Evolutionary conservation across 2,797 vertebrate genomes (phyloP).

Genomic region (Staurois parvus): DNA sequence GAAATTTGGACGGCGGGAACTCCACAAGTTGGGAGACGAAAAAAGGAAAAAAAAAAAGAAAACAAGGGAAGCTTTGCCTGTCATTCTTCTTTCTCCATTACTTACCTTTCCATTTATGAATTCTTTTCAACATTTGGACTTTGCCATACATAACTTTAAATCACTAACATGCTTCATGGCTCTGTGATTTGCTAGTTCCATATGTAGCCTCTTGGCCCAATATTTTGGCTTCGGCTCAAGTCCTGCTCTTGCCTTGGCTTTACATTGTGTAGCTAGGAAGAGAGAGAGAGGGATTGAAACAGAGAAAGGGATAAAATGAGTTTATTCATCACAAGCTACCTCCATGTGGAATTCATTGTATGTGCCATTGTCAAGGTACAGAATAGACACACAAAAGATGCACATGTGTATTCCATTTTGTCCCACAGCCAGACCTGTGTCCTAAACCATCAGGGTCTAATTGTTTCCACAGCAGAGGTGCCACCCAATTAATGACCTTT

Average conservation of each 20-base stretch:
- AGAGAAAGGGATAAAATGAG: slow-evolving; percentile 53
- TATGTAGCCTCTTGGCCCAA: slow-evolving; percentile 81
- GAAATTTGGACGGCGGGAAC: slow-evolving; percentile 43
- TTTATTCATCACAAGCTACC: slow-evolving; percentile 56
- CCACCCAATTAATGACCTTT: slow-evolving; percentile 4
- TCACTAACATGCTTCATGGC: slow-evolving; percentile 81
- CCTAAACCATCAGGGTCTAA: slow-evolving; percentile 13
- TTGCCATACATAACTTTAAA: slow-evolving; percentile 81
- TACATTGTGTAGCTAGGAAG: slow-evolving; percentile 66
- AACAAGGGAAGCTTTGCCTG: slow-evolving; percentile 67
- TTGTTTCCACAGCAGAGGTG: slow-evolving; percentile 9
- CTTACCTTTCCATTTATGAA: slow-evolving; percentile 79
- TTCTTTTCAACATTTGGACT: slow-evolving; percentile 78
- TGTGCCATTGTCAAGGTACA: slow-evolving; percentile 54
- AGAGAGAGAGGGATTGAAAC: slow-evolving; percentile 26
- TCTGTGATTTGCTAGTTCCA: slow-evolving; percentile 81
- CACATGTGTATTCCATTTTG: slow-evolving; percentile 65
- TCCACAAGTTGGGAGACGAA: slow-evolving; percentile 3
- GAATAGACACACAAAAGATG: slow-evolving; percentile 32
- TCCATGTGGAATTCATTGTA: slow-evolving; percentile 70
- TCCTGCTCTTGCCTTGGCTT: slow-evolving; percentile 71
- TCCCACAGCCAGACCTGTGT: slow-evolving; percentile 36
- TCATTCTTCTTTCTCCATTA: slow-evolving; percentile 74
- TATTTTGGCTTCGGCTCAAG: slow-evolving; percentile 75
- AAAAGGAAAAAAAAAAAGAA: slow-evolving; percentile 24